Percentiles rank a stretch among this genome's conserved stretches.
Conservation (phyloP, 2,113 vertebrate genomes). For the Alces alces region DNA sequence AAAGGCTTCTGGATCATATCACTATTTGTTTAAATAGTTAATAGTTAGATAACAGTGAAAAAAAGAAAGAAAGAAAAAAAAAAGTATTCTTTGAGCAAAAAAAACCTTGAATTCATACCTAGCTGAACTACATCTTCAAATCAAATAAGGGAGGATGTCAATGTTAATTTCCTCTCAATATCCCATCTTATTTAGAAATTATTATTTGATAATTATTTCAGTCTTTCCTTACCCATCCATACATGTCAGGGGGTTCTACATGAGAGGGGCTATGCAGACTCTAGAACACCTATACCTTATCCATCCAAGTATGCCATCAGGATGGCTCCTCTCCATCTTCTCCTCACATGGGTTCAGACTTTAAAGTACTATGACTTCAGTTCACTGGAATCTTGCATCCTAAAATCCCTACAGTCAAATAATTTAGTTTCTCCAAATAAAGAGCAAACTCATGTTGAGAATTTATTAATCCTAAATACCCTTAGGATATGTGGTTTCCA, state of each 20-base stretch:
- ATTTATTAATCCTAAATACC: slow-evolving; percentile 50
- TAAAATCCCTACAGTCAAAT: slow-evolving; percentile 51
- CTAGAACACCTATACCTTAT: neutral
- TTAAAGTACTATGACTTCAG: neutral
- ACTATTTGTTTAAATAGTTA: neutral
- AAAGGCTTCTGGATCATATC: neutral
- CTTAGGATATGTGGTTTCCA: slow-evolving; percentile 31
- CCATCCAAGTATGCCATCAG: neutral
- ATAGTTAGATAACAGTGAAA: neutral
- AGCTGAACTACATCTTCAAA: neutral
- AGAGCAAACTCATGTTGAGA: slow-evolving; percentile 29
- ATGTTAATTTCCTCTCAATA: neutral
- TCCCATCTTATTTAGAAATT: neutral
- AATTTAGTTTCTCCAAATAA: slow-evolving; percentile 47
- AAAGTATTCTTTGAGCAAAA: neutral
- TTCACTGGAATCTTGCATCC: neutral
- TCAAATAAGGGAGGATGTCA: neutral
- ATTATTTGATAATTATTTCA: neutral
- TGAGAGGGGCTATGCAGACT: neutral
- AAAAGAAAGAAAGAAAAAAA: neutral
- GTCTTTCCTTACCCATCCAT: neutral
- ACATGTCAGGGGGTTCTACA: neutral
- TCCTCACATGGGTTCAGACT: neutral
- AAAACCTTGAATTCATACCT: neutral
- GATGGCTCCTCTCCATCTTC: neutral